Conservation (phyloP, 2,797 vertebrate species). For the Channallabes apus region DNA sequence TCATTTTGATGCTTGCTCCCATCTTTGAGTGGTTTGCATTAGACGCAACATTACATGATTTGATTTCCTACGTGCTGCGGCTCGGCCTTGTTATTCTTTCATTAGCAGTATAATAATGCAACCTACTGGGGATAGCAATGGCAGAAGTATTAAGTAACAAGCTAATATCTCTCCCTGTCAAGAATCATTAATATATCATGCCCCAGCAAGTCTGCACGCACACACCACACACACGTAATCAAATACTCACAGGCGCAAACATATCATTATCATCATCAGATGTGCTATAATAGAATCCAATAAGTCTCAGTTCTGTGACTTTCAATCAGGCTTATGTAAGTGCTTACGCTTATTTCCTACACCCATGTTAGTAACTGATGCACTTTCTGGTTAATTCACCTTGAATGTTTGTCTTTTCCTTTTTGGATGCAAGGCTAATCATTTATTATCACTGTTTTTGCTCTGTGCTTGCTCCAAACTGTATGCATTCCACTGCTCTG, state of each 20-base stretch:
- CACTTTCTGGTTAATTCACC: neutral
- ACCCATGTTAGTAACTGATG: neutral
- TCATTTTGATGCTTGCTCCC: constrained; percentile 14
- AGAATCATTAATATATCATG: constrained; percentile 28
- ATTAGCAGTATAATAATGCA: constrained; percentile 40
- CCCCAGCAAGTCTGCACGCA: neutral
- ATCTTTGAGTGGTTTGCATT: neutral
- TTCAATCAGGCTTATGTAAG: constrained; percentile 5
- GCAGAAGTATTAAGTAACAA: constrained; percentile 47
- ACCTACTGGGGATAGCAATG: constrained; percentile 20
- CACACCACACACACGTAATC: constrained; percentile 26
- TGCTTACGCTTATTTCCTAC: neutral
- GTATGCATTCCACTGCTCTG: constrained; percentile 31
- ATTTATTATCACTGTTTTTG: neutral
- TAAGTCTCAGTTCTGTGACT: constrained; percentile 15
- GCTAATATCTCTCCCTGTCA: constrained; percentile 37
- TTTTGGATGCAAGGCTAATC: neutral
- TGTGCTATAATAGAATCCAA: constrained; percentile 7
- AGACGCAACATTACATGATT: constrained; percentile 2
- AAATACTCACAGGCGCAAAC: constrained; percentile 19
- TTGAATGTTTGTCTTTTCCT: neutral
- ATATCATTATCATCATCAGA: neutral
- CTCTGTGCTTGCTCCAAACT: constrained; percentile 10
- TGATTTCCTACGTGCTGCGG: constrained; percentile 23
- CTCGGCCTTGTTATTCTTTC: constrained; percentile 46